These are phyloP conservation scores for Mycteria americana DNA, from an alignment of 2,797 vertebrate species.

Conservation along the genomic window DNA sequence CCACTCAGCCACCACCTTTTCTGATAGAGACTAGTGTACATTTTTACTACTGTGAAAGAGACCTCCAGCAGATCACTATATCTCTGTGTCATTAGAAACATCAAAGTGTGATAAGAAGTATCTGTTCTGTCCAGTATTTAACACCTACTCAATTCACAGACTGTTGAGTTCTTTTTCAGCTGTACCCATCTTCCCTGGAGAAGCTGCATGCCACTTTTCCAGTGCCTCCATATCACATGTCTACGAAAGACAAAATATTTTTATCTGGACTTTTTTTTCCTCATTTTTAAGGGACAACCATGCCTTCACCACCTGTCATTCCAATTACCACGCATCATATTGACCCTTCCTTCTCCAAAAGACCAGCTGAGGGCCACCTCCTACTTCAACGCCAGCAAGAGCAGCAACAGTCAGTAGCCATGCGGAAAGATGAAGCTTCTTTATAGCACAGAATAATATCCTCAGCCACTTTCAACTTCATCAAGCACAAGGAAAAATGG, in stretches of 20 bases:
- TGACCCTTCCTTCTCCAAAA: neutral
- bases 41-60: neutral
- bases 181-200: neutral
- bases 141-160: neutral
- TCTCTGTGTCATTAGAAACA: neutral
- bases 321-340: neutral
- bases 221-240: neutral
- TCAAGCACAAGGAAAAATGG: neutral
- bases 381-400: neutral
- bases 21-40: neutral
- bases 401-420: neutral
- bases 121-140: neutral
- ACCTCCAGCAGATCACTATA: neutral
- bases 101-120: neutral
- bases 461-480: neutral
- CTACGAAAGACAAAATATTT: neutral
- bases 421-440: neutral
- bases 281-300: neutral
- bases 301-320: neutral
- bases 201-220: neutral
- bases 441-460: neutral
- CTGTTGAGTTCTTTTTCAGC: neutral
- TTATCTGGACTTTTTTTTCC: neutral
- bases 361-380: neutral
- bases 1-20: neutral